phyloP scores from a whole-genome alignment of 2,888 invertebrate genomes.

The Heteropelma amictum region DNA sequence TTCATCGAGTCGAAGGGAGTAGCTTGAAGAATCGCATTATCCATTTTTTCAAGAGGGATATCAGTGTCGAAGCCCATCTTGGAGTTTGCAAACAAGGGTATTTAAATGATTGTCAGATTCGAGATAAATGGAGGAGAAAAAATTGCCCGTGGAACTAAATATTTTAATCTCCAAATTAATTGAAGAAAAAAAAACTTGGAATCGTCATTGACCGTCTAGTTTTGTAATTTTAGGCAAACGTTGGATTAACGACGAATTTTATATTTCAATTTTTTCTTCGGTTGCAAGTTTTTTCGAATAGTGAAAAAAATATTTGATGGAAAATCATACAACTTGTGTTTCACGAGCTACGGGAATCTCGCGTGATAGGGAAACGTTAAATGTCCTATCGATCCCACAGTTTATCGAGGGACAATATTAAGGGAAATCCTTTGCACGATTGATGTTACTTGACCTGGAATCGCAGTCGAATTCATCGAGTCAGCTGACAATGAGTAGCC shows the following conservation, averaged over 20 bases:
- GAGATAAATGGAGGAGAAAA: no score
- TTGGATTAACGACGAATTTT: no score
- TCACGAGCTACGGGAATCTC: background rate
- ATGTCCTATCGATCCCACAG: conserved; percentile 39
- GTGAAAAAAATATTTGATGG: background rate
- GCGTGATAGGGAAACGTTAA: conserved; percentile 20
- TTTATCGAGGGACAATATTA: conserved; percentile 53
- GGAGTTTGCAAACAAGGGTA: no score
- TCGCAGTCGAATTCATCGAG: conserved; percentile 46
- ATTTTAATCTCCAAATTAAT: no score
- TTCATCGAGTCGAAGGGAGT: background rate
- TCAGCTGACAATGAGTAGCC: conserved; percentile 13
- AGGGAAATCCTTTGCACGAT: conserved; percentile 46
- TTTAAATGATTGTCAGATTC: no score
- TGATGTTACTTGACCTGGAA: conserved; percentile 51
- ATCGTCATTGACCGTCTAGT: no score
- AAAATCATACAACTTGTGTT: background rate
- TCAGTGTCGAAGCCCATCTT: no score
- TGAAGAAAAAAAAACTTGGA: no score
- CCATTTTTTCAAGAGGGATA: background rate
- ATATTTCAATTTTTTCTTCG: no score
- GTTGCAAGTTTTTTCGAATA: no score
- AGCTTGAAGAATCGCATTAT: background rate
- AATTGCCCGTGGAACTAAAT: no score
- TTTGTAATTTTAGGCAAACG: no score